Base-by-base conservation (phyloP, 1,140 invertebrate species). In the Cotesia vestalis region DNA sequence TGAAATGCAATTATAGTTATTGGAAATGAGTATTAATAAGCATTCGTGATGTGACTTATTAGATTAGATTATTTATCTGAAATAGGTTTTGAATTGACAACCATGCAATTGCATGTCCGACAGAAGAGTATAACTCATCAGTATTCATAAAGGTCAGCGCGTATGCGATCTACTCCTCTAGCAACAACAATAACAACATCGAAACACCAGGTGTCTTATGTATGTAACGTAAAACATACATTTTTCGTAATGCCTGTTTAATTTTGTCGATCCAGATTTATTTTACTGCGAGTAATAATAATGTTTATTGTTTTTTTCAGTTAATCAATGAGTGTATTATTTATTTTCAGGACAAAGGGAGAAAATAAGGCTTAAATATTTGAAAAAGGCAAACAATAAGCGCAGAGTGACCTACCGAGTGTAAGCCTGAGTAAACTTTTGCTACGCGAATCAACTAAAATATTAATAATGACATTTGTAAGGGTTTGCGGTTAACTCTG, bases 91-190 rank as follows among this genome's bases (percentile, higher is more conserved):
- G 40, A 60, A 66, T 20, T 36, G 35, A 71, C 79, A 81, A 71
- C 66, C 62, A 36, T 51, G 75, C 40, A 77, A 81, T 85, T 77
- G 81, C 82, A 80, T 80, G 83, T 77, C 66, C 76, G 76, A 72
- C 64, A 38, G 17, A 53, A 71, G 34, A 36, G 4, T 59, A 61
- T 73, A 55, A 70, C 74, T 76, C 77, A 72, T 80, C 78, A 76
- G 78, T 83, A 84, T 84, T 84, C 83, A 83, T 83, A 86, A 86
- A 86, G 83, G 83, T 85, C 83, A 83, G 17, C 38, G 40, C 11
- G 5, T 46, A 46, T 46, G 12, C 1, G 4, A 40, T 27, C 36
- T 63, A n/a, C 61, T 69, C 75, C 73, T 74, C 76, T 75, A 66
- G 12, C 6, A 20, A 59, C 57, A 59, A 14, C 4, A 20, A 27